These are phyloP conservation scores for Pentalonia nigronervosa DNA, from an alignment of 1,140 invertebrate genomes.

Conservation along the genomic window DNA sequence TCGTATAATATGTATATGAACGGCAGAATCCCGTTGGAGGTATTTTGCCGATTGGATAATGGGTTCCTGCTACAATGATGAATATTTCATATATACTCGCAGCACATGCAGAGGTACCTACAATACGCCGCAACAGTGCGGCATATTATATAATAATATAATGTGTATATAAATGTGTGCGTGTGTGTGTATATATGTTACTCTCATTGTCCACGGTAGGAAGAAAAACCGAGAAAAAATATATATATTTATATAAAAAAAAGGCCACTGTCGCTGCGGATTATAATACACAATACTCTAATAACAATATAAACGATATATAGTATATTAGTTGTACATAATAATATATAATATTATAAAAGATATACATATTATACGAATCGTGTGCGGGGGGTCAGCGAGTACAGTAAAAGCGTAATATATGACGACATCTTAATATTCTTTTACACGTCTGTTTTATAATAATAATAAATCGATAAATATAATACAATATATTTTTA, in stretches of 20 bases:
- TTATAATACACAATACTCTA: slow-evolving; percentile 7
- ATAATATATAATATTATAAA: neutral
- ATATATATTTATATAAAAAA: neutral
- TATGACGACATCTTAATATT: slow-evolving; percentile 40
- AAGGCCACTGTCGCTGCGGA: neutral
- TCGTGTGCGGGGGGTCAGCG: neutral
- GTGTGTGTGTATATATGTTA: neutral
- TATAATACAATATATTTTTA: neutral
- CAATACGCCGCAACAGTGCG: neutral
- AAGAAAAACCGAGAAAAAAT: neutral
- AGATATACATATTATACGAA: neutral
- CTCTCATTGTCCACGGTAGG: neutral
- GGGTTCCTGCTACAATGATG: slow-evolving; percentile 41
- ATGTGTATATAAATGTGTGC: neutral
- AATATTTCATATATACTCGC: slow-evolving; percentile 34
- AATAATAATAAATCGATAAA: neutral
- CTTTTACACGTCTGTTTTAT: neutral
- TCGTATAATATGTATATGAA: neutral
- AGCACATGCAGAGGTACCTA: neutral
- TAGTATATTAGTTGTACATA: neutral
- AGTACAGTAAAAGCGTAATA: neutral
- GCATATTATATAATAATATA: neutral
- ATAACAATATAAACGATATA: neutral
- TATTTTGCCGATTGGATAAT: slow-evolving; percentile 50
- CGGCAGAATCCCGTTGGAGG: slow-evolving; percentile 18